These are phyloP conservation scores for Branchinecta sandiegonensis DNA, from an alignment of 2,888 invertebrate genomes.

Conservation along the genomic window DNA sequence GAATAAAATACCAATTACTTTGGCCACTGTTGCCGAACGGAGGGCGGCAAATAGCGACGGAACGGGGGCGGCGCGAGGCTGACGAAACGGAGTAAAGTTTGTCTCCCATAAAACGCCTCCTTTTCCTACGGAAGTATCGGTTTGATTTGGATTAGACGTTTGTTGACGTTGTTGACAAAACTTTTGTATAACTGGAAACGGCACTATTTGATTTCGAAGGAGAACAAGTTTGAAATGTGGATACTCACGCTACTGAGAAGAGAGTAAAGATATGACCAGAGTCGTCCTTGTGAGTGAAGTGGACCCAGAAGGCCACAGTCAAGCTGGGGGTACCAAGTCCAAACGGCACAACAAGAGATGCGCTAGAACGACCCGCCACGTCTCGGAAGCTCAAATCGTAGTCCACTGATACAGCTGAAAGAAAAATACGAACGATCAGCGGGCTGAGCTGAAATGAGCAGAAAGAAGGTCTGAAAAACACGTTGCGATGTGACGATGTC, in stretches of 20 bases:
- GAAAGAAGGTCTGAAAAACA: slow-evolving; percentile 16
- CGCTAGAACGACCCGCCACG: slow-evolving; percentile 64
- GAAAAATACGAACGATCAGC: slow-evolving; percentile 25
- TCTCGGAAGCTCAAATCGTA: slow-evolving; percentile 94
- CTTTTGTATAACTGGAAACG: too few relatives aligned
- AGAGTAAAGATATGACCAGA: slow-evolving; percentile 86
- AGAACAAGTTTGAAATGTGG: too few relatives aligned
- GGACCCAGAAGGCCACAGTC: slow-evolving; percentile 90
- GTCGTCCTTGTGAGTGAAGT: slow-evolving; percentile 78
- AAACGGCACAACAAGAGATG: slow-evolving; percentile 84
- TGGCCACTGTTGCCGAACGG: too few relatives aligned
- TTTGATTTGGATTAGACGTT: too few relatives aligned
- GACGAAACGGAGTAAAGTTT: too few relatives aligned
- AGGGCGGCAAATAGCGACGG: too few relatives aligned
- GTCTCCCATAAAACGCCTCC: too few relatives aligned
- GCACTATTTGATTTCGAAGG: too few relatives aligned
- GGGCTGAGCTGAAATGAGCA: slow-evolving; percentile 14
- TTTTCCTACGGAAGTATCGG: too few relatives aligned
- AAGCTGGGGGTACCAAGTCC: slow-evolving; percentile 51
- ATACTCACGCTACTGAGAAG: slow-evolving; percentile 62
- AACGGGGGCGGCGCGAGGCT: too few relatives aligned
- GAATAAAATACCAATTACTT: too few relatives aligned
- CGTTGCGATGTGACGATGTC: neutral
- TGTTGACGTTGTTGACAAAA: too few relatives aligned
- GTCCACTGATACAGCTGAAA: slow-evolving; percentile 87